A percentile compares a stretch with the other conserved stretches of the same genome.
Conservation (phyloP, 2,797 vertebrate genomes). For the Enteromius viviparus region DNA sequence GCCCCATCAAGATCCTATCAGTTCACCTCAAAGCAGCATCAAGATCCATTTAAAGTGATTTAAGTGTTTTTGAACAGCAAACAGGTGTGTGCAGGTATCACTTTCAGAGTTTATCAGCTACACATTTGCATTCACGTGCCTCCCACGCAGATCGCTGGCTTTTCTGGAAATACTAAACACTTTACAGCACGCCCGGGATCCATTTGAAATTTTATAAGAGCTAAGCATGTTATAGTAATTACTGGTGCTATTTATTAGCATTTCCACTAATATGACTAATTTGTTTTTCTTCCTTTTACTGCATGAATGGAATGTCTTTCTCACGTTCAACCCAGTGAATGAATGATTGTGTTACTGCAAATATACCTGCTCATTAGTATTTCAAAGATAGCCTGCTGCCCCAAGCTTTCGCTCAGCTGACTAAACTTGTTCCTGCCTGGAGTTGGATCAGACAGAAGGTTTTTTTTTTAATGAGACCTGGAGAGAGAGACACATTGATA, state of each 20-base stretch:
- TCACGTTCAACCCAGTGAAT: not conserved
- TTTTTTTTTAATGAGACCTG: conserved; percentile 69
- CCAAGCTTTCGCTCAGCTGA: conserved; percentile 73
- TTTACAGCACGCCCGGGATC: conserved; percentile 49
- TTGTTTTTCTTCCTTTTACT: conserved; percentile 24
- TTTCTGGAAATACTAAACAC: conserved; percentile 44
- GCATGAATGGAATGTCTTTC: not conserved
- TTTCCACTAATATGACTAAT: conserved; percentile 43
- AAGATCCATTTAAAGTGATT: conserved; percentile 47
- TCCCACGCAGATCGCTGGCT: conserved; percentile 35
- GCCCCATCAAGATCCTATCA: conserved; percentile 51
- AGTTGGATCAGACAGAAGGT: conserved; percentile 77
- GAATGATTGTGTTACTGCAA: conserved; percentile 47
- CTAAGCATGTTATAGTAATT: conserved; percentile 53
- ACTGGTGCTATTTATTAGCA: conserved; percentile 48
- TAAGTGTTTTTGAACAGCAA: conserved; percentile 50
- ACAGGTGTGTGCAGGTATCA: conserved; percentile 58
- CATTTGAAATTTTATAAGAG: conserved; percentile 51
- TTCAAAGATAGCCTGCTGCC: conserved; percentile 73
- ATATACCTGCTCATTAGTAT: conserved; percentile 76
- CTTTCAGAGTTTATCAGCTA: conserved; percentile 49
- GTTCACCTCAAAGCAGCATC: conserved; percentile 43
- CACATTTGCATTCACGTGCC: conserved; percentile 42
- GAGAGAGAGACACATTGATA: conserved; percentile 46
- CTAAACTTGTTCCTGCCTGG: conserved; percentile 80